Percentiles rank a stretch among this genome's conserved stretches.
phyloP scores from a whole-genome alignment of 2,113 vertebrate species.

The Lota lota region DNA sequence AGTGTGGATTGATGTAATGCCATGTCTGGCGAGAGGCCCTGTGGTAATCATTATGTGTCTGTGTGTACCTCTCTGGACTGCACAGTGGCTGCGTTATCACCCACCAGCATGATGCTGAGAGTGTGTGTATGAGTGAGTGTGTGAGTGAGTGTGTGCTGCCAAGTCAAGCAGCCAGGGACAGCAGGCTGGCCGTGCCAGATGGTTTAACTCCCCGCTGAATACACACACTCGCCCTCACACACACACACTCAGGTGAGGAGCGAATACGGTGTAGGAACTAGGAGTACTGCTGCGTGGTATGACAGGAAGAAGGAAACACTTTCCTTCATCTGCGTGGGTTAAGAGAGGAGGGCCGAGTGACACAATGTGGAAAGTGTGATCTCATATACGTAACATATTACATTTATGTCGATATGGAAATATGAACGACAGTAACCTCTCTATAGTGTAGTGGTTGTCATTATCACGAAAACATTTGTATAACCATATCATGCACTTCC shows the following conservation, averaged over 20 bases:
- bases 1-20: neutral
- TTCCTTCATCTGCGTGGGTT: no score
- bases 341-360: no score
- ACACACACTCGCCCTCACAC: neutral
- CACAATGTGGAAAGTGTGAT: no score
- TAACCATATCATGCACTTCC: no score
- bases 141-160: slow-evolving; percentile 22
- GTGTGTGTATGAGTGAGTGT: neutral
- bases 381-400: no score
- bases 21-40: slow-evolving; percentile 4
- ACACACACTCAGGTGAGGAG: slow-evolving; percentile 33
- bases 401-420: no score
- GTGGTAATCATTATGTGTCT: neutral
- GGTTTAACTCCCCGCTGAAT: slow-evolving; percentile 12
- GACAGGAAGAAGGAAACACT: no score
- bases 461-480: no score
- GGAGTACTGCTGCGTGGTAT: no score
- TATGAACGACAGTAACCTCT: no score
- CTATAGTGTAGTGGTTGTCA: no score
- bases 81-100: neutral
- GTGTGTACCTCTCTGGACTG: neutral
- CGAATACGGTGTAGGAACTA: neutral
- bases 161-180: slow-evolving; percentile 19
- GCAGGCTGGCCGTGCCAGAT: neutral
- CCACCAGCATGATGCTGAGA: neutral